Base-by-base conservation (phyloP, 64 coral and sea anemone species). In the Porites lutea region DNA sequence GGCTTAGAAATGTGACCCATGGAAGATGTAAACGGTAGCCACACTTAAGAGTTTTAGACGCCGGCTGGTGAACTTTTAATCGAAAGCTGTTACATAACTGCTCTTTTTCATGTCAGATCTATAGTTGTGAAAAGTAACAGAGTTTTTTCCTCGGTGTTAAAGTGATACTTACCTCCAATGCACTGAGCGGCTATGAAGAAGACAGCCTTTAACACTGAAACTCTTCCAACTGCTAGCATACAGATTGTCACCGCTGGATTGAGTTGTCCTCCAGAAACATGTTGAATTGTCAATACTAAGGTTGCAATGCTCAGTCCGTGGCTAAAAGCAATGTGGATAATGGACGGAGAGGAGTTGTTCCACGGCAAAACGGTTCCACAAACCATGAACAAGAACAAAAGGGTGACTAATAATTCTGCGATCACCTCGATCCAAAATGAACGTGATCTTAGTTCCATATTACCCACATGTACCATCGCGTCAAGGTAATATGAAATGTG, bases 181-280 rank as follows among this genome's bases (percentile, higher is more conserved):
- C 82, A 62, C 27, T 96, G 94, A 0, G 77, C 73, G 6, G 59
- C 48, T 13, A 96, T 82, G 19, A 86, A 92, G 21, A 88, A 59
- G 2, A 89, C 4, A 58, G 89, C 94, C 27, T 92, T 66, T 15
- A 96, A 19, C 15, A 66, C 27, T 8, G 75, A 79, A 22, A 96
- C 59, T 16, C 88, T 92, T 83, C 86, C 79, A 77, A 87, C 88
- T 4, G 88, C 55, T n/a, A 96, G 66, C 23, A 92, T 79, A 12
- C 74, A 59, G 11, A 92, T 72, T 19, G 94, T 89, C 19, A 96
- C 90, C 2, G 77, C 94, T 43, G 94, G 94, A 47, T 96, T 96
- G 18, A 96, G 51, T 8, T 92, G 94, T 53, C 94, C 94, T 14
- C 90, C 94, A n/a, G 77, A 84, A 48, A 88, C 37, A 47, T 96